Evolutionary conservation across 2,888 invertebrate species (phyloP).

Genomic region (Eudasyphora cyanicolor): DNA sequence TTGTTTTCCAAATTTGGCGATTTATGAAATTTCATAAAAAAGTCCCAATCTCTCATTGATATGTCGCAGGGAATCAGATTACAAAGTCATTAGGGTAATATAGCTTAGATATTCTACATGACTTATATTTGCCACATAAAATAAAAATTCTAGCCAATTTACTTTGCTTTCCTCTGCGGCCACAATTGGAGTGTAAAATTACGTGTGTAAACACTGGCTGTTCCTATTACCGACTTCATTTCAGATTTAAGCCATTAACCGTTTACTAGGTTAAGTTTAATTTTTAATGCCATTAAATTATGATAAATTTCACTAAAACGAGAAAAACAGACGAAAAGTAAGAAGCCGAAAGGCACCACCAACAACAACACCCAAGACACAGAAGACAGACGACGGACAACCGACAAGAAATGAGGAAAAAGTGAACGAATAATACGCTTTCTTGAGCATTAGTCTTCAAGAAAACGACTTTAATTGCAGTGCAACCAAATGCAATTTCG

Average conservation of each 20-base stretch:
- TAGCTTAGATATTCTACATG: too few species aligned
- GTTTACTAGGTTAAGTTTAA: constrained; percentile 38
- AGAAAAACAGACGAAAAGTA: neutral
- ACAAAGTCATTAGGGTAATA: too few species aligned
- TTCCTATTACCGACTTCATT: neutral
- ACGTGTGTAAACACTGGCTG: constrained; percentile 4
- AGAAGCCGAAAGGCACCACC: neutral
- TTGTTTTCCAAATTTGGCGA: too few species aligned
- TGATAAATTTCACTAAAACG: constrained; percentile 24
- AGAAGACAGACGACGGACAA: neutral
- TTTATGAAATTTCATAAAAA: too few species aligned
- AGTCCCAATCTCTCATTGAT: too few species aligned
- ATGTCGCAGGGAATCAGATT: too few species aligned
- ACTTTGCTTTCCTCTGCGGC: neutral
- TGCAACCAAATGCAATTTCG: constrained; percentile 37
- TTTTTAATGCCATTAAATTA: constrained; percentile 15
- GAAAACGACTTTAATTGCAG: constrained; percentile 60
- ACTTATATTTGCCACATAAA: too few species aligned
- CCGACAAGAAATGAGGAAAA: constrained; percentile 2
- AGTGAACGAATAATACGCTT: constrained; percentile 20
- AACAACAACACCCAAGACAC: neutral
- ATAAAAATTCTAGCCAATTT: neutral
- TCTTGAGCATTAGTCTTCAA: constrained; percentile 13
- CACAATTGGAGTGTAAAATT: constrained; percentile 4
- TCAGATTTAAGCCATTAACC: constrained; percentile 4